phyloP scores from a whole-genome alignment of 2,113 vertebrate genomes.

The Sprattus sprattus region DNA sequence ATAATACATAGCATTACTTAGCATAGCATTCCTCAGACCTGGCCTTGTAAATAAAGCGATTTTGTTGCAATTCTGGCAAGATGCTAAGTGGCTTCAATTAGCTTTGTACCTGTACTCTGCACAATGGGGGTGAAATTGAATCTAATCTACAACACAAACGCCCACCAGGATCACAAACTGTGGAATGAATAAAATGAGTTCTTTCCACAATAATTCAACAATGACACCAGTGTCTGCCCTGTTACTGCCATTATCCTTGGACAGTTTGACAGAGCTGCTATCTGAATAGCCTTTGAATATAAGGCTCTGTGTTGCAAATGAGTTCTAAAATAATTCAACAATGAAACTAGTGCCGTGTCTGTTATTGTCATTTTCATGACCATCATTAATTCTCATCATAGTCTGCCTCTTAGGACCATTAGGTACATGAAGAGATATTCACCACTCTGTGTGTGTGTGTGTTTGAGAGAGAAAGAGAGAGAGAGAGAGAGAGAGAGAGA shows the following conservation, averaged over 20 bases:
- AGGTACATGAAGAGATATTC: not conserved
- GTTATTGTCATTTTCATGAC: slow-evolving; percentile 3
- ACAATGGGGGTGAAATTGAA: not conserved
- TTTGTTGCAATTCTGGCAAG: not conserved
- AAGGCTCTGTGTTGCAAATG: not conserved
- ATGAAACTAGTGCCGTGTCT: not conserved
- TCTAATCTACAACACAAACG: not conserved
- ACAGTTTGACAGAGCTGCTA: not conserved
- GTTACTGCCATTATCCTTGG: not conserved
- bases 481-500: not conserved
- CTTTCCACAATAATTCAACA: not conserved
- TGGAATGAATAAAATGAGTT: not conserved
- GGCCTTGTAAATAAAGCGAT: not conserved
- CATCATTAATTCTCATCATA: slow-evolving; percentile 11
- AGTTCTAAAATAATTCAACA: not conserved
- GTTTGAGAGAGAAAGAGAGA: not conserved
- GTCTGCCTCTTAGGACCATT: not conserved
- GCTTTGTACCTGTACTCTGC: not conserved
- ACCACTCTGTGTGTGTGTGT: not conserved
- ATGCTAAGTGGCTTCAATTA: not conserved
- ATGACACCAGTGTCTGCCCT: not conserved
- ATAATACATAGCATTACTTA: not conserved
- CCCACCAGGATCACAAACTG: not conserved
- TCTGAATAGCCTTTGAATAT: not conserved
- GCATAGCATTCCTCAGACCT: too few relatives aligned